A percentile compares a stretch with the other conserved stretches of the same genome.
Evolutionary conservation across 2,888 invertebrate species (phyloP).

Genomic region (Trilocha varians): DNA sequence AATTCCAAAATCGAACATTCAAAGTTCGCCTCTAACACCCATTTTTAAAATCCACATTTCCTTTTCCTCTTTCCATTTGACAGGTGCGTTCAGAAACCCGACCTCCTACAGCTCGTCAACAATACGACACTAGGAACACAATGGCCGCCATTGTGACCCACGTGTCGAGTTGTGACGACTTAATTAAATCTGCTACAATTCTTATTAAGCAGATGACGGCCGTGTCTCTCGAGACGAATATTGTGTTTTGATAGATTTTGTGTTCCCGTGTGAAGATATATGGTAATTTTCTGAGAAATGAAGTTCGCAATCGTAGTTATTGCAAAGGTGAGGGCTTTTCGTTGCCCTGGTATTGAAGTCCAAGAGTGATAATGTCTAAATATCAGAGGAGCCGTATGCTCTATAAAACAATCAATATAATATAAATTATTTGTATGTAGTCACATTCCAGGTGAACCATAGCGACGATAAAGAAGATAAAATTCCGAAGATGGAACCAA

Average conservation of each 20-base stretch:
- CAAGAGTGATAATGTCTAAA: no score
- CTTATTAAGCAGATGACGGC: not conserved
- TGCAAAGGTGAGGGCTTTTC: no score
- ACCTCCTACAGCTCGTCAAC: conserved; percentile 65
- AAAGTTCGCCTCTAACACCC: conserved; percentile 21
- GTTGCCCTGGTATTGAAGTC: no score
- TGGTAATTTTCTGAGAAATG: not conserved
- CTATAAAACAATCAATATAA: no score
- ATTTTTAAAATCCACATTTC: not conserved
- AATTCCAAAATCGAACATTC: conserved; percentile 19
- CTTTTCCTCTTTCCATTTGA: conserved; percentile 20
- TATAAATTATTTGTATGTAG: no score
- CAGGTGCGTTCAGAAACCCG: conserved; percentile 61
- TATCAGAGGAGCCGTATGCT: no score
- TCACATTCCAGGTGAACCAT: no score
- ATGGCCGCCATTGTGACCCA: conserved; percentile 47
- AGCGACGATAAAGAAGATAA: no score
- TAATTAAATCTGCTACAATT: conserved; percentile 57
- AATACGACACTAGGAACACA: conserved; percentile 44
- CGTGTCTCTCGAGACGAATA: not conserved
- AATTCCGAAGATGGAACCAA: no score
- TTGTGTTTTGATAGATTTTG: not conserved
- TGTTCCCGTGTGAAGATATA: not conserved
- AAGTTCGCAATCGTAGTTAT: no score
- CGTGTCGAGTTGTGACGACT: conserved; percentile 59